Evolutionary conservation across 2,888 invertebrate species (phyloP).

Genomic region (Hedya salicella): DNA sequence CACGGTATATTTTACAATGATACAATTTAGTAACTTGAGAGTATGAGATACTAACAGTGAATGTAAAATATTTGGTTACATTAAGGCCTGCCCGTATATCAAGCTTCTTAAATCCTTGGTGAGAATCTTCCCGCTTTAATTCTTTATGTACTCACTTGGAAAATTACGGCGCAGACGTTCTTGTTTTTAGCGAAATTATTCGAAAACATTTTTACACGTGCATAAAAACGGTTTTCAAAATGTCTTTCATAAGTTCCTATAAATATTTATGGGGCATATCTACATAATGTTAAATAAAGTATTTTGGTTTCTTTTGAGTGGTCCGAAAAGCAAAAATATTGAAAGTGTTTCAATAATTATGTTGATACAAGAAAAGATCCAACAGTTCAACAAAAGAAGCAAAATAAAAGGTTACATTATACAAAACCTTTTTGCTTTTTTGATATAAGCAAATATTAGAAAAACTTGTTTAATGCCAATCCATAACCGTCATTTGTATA

Average conservation of each 20-base stretch:
- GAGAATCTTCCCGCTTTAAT: constrained; percentile 31
- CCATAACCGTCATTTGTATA: too few relatives aligned
- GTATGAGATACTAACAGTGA: not conserved
- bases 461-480: too few relatives aligned
- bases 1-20: not conserved
- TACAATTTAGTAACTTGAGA: not conserved
- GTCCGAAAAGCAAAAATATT: too few relatives aligned
- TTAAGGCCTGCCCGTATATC: constrained; percentile 40
- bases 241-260: constrained; percentile 1
- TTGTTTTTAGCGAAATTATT: constrained; percentile 6
- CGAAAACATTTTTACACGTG: not conserved
- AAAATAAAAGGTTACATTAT: too few relatives aligned
- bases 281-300: too few relatives aligned
- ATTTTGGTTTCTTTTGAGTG: too few relatives aligned
- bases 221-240: constrained; percentile 14
- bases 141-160: constrained; percentile 33
- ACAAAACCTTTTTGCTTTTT: too few relatives aligned
- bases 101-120: constrained; percentile 33
- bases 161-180: constrained; percentile 12
- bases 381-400: too few relatives aligned
- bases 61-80: constrained; percentile 44
- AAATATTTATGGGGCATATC: constrained; percentile 21
- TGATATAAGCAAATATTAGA: too few relatives aligned
- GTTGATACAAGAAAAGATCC: too few relatives aligned
- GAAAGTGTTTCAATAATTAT: too few relatives aligned